Percentiles rank a stretch among this genome's conserved stretches.
phyloP scores from a whole-genome alignment of 2,113 vertebrate genomes.

The Epinephelus lanceolatus region DNA sequence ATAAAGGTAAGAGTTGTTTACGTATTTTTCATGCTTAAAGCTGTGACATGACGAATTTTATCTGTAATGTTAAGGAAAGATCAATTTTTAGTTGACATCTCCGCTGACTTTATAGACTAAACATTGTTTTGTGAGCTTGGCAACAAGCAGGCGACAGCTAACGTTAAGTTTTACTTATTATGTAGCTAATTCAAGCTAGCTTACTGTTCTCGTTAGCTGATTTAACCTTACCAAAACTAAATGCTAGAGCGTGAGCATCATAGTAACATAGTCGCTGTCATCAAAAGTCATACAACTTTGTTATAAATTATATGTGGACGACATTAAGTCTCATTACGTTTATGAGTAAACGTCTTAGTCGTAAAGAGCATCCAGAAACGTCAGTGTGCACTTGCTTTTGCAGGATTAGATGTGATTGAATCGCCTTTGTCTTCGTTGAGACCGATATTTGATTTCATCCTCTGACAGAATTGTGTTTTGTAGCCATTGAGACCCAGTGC shows the following conservation, averaged over 20 bases:
- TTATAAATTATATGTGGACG: neutral
- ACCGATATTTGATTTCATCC: neutral
- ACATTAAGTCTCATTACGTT: neutral
- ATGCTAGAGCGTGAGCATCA: neutral
- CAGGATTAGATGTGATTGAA: neutral
- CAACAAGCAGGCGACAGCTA: neutral
- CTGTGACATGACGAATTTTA: rapidly evolving
- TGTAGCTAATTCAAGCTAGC: conserved; percentile 9
- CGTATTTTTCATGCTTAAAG: neutral
- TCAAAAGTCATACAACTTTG: neutral
- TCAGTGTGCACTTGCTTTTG: neutral
- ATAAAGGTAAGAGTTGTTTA: conserved; percentile 33
- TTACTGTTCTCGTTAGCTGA: neutral
- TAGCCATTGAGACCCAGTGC: neutral
- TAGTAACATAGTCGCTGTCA: neutral
- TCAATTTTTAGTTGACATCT: neutral
- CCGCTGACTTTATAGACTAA: neutral
- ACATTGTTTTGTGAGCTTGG: neutral
- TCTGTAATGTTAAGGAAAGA: rapidly evolving
- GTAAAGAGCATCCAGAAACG: neutral
- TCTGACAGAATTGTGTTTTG: neutral
- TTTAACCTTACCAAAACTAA: neutral
- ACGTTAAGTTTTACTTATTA: neutral
- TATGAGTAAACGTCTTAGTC: neutral
- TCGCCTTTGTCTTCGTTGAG: neutral